phyloP scores from a whole-genome alignment of 35 echinoderm and acorn worm genomes.

The Diadema setosum region DNA sequence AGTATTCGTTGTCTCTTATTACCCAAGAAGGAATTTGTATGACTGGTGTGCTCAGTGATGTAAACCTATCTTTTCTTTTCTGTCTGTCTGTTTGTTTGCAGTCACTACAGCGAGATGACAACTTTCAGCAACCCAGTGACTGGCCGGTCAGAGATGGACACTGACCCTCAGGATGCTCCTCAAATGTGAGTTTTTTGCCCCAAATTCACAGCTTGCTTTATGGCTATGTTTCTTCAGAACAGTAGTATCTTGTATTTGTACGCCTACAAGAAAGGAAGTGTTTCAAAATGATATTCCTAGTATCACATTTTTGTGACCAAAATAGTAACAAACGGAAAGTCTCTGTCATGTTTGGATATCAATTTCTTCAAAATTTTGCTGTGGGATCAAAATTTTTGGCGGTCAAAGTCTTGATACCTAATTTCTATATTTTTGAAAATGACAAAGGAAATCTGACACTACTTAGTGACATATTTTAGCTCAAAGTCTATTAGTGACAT shows the following conservation, averaged over 20 bases:
- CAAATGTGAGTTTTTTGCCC: not conserved
- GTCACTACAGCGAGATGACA: conserved; percentile 61
- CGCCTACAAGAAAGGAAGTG: not conserved
- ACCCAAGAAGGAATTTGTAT: no score
- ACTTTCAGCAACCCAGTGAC: conserved; percentile 71
- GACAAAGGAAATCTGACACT: no score
- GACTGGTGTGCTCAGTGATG: no score
- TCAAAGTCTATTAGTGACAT: no score
- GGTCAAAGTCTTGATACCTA: no score
- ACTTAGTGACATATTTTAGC: no score
- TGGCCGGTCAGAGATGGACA: conserved; percentile 42
- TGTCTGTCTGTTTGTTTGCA: not conserved
- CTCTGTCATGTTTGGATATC: no score
- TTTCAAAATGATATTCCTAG: not conserved
- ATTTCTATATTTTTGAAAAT: no score
- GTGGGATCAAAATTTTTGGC: no score
- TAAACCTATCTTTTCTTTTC: not conserved
- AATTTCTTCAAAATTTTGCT: no score
- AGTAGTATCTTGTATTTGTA: not conserved
- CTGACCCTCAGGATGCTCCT: not conserved
- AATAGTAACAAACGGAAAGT: not conserved
- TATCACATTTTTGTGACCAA: not conserved
- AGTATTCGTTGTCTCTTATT: no score
- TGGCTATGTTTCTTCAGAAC: not conserved
- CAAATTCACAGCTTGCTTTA: not conserved